phyloP scores from a whole-genome alignment of 2,888 invertebrate genomes.

The Microplitis deprimator region DNA sequence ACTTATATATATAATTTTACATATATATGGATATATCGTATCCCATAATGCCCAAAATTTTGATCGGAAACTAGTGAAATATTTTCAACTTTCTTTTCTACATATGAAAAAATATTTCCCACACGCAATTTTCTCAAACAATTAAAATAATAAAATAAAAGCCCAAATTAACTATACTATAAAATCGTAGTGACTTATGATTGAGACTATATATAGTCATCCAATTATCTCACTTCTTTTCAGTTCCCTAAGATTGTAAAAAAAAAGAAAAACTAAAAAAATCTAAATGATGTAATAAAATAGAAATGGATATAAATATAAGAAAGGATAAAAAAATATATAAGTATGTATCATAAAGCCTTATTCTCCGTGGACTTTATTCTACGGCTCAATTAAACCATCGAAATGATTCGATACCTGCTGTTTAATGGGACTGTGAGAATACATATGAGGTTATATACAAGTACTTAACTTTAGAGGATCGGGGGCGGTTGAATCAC shows the following conservation, averaged over 20 bases:
- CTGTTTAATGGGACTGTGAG: constrained; percentile 60
- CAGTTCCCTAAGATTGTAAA: too few species aligned
- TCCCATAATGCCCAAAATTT: too few species aligned
- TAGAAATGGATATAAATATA: constrained; percentile 1
- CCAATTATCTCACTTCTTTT: background rate
- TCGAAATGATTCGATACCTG: constrained; percentile 59
- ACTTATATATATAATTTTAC: too few species aligned
- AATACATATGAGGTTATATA: constrained; percentile 43
- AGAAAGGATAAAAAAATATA: background rate
- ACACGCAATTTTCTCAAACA: background rate
- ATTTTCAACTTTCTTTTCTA: background rate
- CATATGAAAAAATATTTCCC: background rate
- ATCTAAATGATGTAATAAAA: constrained; percentile 12
- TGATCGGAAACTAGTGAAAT: too few species aligned
- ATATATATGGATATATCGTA: too few species aligned
- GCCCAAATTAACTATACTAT: background rate
- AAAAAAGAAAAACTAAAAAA: background rate
- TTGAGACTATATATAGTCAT: background rate
- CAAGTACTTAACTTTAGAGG: constrained; percentile 17
- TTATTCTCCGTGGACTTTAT: constrained; percentile 13
- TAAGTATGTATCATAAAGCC: constrained; percentile 4
- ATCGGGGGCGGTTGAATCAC: constrained; percentile 36
- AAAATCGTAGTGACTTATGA: background rate
- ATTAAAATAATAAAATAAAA: background rate
- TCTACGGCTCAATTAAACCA: constrained; percentile 63